Base-by-base conservation (phyloP, 2,113 vertebrate genomes). In the Anser brachyrhynchus region DNA sequence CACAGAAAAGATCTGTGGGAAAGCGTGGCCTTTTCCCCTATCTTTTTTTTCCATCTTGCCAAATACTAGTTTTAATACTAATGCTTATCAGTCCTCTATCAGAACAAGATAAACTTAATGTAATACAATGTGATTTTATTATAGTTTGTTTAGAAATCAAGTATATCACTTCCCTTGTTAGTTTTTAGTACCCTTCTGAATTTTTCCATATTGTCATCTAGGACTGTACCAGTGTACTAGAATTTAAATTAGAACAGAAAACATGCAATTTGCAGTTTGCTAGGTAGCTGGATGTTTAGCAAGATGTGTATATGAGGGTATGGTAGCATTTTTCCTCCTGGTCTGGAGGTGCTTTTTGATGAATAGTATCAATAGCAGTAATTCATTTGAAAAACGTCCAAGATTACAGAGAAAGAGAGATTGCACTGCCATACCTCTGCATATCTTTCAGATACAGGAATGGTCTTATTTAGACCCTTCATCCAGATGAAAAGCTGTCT, bases 341-440 rank as follows among this genome's bases (percentile, higher is more conserved):
- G 44, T 78, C 3, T 3, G 5, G 8, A 41, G 21, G 70, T 66
- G 71, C 21, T 75, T 11, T 69, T 81, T 25, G 3, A 6, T 57
- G 51, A 72, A 54, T 76, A 31, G 19, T 57, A 61, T 2, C 12
- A 0, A 0, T 69, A 51, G 35, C 11, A 52, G 18, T 82, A 44
- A 59, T 74, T 54, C 3, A 54, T 94, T n/a, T 65, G 16, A 41
- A 71, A 71, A 64, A 49, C 5, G 2, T 41, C 13, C 4, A n/a
- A 17, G 65, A 11, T 66, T 49, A 25, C 5, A 15, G 31, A 89
- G 31, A 67, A 28, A 51, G 89, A 26, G 7, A 71, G 10, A 3
- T 43, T 64, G 52, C n/a, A 16, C 29, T 89, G 39, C 52, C 1
- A 2, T 13, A 64, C 0, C 0, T 78, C 7, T n/a, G 25, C 10